Evolutionary conservation across 2,888 invertebrate genomes (phyloP).

Genomic region (Drosophila mimetica): DNA sequence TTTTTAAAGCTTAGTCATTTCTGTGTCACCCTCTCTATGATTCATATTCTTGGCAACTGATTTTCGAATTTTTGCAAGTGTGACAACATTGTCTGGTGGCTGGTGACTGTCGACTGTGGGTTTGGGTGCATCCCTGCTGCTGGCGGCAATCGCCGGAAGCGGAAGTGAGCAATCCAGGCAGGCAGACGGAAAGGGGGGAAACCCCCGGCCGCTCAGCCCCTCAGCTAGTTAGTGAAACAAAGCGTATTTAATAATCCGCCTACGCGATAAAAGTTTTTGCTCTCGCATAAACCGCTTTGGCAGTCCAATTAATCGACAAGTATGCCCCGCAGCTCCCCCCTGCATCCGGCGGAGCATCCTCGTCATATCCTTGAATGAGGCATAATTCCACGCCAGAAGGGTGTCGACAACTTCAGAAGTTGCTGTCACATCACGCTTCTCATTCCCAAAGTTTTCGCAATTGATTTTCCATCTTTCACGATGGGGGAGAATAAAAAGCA

Average conservation of each 20-base stretch:
- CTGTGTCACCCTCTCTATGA: too few species aligned
- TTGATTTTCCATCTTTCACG: slow-evolving; percentile 32
- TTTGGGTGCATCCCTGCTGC: slow-evolving; percentile 15
- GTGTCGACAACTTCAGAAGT: slow-evolving; percentile 41
- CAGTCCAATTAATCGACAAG: slow-evolving; percentile 66
- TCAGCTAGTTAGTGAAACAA: slow-evolving; percentile 48
- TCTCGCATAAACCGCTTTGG: slow-evolving; percentile 62
- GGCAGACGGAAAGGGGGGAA: slow-evolving; percentile 10
- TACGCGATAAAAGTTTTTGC: slow-evolving; percentile 43
- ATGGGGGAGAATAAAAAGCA: slow-evolving; percentile 1
- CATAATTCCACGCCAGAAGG: slow-evolving; percentile 35
- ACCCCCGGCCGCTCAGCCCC: neutral
- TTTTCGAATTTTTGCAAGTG: slow-evolving; percentile 2
- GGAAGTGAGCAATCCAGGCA: slow-evolving; percentile 69
- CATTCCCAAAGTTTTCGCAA: slow-evolving; percentile 21
- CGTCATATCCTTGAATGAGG: slow-evolving; percentile 25
- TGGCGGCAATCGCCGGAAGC: slow-evolving; percentile 49
- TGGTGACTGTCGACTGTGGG: too few species aligned
- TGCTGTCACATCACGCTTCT: slow-evolving; percentile 43
- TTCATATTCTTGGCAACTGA: neutral
- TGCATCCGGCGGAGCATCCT: slow-evolving; percentile 11
- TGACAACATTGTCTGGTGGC: slow-evolving; percentile 8
- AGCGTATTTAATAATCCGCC: slow-evolving; percentile 52
- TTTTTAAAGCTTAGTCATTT: too few species aligned
- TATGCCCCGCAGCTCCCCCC: slow-evolving; percentile 13